These are phyloP conservation scores for Aptenodytes forsteri DNA, from an alignment of 2,113 vertebrate genomes.

Conservation along the genomic window DNA sequence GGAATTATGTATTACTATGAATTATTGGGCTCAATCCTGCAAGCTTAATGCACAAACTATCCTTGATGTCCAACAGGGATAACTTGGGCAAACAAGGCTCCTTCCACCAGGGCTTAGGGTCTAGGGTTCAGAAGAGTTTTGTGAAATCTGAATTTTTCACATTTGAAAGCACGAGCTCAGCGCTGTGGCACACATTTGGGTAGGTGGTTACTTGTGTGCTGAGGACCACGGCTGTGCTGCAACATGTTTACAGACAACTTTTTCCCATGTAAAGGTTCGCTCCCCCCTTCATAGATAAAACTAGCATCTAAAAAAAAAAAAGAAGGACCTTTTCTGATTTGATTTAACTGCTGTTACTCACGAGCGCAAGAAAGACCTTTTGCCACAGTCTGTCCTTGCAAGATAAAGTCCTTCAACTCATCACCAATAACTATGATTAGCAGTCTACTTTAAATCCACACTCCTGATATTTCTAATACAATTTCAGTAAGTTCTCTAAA, in stretches of 20 bases:
- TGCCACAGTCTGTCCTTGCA: background rate
- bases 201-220: background rate
- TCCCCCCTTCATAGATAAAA: background rate
- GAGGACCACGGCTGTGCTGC: background rate
- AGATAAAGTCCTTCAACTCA: background rate
- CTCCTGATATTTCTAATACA: background rate
- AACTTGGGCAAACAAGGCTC: background rate
- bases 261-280: background rate
- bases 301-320: constrained; percentile 34
- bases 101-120: background rate
- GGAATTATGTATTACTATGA: background rate
- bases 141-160: background rate
- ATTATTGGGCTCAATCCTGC: background rate
- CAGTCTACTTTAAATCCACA: background rate
- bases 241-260: background rate
- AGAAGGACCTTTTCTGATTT: constrained; percentile 20
- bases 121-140: background rate
- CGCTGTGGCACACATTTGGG: background rate
- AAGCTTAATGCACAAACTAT: background rate
- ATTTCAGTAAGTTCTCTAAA: background rate
- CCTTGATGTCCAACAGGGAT: background rate
- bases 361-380: background rate
- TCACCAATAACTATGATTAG: background rate
- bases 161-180: background rate
- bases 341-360: constrained; percentile 34